phyloP scores from a whole-genome alignment of 2,888 invertebrate genomes.

The Lepidocyrtinus sp. region DNA sequence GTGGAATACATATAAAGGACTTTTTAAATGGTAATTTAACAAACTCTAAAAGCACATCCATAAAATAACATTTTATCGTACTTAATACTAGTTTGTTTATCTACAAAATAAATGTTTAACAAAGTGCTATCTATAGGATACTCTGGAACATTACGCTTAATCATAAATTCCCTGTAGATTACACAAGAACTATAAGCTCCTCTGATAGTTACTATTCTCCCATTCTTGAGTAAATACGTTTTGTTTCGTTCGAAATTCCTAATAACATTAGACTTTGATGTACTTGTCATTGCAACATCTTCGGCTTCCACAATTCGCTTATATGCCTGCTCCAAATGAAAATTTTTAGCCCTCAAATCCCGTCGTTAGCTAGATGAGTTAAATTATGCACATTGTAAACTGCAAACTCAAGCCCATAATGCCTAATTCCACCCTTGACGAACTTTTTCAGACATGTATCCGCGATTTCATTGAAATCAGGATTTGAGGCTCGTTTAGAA shows the following conservation, averaged over 20 bases:
- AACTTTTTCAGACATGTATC: conserved; percentile 14
- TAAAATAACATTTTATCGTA: not conserved
- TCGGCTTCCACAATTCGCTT: conserved; percentile 29
- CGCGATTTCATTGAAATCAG: conserved; percentile 26
- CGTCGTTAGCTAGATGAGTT: conserved; percentile 43
- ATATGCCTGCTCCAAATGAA: conserved; percentile 31
- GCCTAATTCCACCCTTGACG: not conserved
- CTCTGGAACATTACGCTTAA: not conserved
- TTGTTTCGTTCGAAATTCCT: not conserved
- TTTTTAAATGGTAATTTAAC: conserved; percentile 28
- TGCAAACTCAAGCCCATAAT: conserved; percentile 32
- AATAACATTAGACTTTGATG: not conserved
- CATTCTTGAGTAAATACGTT: not conserved
- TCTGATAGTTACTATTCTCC: not conserved
- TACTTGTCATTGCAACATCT: not conserved
- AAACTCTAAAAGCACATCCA: conserved; percentile 14
- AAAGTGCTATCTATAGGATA: conserved; percentile 27
- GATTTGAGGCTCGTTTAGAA: not conserved
- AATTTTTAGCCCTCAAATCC: not conserved
- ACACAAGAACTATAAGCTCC: conserved; percentile 27
- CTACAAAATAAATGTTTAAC: conserved; percentile 14
- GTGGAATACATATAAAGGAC: conserved; percentile 41
- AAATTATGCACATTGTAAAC: conserved; percentile 48
- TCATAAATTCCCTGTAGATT: not conserved
- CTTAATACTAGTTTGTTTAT: not conserved